Percentiles rank a stretch among this genome's conserved stretches.
phyloP scores from a whole-genome alignment of 1,140 invertebrate genomes.

The Aphelenchoides besseyi region DNA sequence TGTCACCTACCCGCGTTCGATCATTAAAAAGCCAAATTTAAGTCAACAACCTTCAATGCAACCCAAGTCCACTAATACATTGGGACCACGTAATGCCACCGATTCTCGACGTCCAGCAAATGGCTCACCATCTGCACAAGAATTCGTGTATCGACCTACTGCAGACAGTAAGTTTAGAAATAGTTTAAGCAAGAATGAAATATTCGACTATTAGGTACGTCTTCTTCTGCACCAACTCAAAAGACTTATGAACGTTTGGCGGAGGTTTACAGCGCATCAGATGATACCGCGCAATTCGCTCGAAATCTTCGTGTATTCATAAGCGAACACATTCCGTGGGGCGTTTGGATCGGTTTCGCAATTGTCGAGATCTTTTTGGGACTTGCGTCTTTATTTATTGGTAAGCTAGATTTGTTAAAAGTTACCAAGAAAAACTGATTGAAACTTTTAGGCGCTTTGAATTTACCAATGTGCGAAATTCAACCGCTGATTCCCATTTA shows the following conservation, averaged over 20 bases:
- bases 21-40: constrained; percentile 17
- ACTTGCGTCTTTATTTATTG: constrained; percentile 24
- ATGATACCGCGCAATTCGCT: constrained; percentile 29
- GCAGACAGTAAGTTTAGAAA: constrained; percentile 4
- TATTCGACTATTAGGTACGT: not conserved
- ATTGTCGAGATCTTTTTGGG: constrained; percentile 29
- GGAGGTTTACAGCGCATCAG: constrained; percentile 36
- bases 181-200: not conserved
- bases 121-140: not conserved
- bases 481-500: constrained; percentile 40
- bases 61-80: not conserved
- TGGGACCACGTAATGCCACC: not conserved
- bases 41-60: not conserved
- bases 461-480: constrained; percentile 33
- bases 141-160: not conserved
- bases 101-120: not conserved
- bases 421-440: not conserved
- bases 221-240: constrained; percentile 19
- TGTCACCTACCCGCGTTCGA: constrained; percentile 3
- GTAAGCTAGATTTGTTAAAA: constrained; percentile 17
- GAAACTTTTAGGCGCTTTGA: constrained; percentile 30
- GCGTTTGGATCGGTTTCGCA: constrained; percentile 25
- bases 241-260: constrained; percentile 35
- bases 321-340: constrained; percentile 14
- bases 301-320: constrained; percentile 17